Base-by-base conservation (phyloP, 2,113 vertebrate species). In the Hassar affinis region DNA sequence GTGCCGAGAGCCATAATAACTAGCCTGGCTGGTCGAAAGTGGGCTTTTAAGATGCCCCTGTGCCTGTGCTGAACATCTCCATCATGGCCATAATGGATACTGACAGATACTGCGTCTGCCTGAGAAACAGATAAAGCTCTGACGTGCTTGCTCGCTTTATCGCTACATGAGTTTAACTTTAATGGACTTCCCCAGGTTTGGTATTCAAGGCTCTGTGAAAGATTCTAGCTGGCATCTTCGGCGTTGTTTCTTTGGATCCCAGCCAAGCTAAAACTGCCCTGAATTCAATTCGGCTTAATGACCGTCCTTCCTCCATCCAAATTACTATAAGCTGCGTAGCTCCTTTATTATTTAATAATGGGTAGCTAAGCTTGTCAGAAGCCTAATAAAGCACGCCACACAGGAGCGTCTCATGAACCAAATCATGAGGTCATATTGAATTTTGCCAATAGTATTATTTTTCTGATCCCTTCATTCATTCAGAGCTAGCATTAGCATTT, bases 1-100 rank as follows among this genome's bases (percentile, higher is more conserved):
- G 59, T 84, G 87, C 76, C 56, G 45, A 12, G 75, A 82, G 80
- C 83, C 84, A 66, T 91, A 92, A 93, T 93, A 91, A 90, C 76
- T 86, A 84, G 86, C 83, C 83, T 8, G 85, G 80, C 81, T 83
- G 82, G 86, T 88, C 66, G 74, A 86, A 84, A 76, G 82, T n/a
- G 68, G 82, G 86, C 89, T 84, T 90, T 88, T 90, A 87, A 88
- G 87, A 86, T 84, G 71, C 35, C 78, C 78, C 79, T 80, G 80
- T 85, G 80, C 68, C 68, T 66, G 68, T 64, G 69, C 72, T 42
- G 49, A 84, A 81, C 66, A 76, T 74, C 79, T 87, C 79, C 9
- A 57, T 52, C 68, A 30, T 76, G 71, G 81, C 66, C 64, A 27
- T 86, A 86, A 86, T 86, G 68, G 69, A 88, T 82, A 80, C 69